These are phyloP conservation scores for Asarcornis scutulata DNA, from an alignment of 2,113 vertebrate species.

Conservation along the genomic window DNA sequence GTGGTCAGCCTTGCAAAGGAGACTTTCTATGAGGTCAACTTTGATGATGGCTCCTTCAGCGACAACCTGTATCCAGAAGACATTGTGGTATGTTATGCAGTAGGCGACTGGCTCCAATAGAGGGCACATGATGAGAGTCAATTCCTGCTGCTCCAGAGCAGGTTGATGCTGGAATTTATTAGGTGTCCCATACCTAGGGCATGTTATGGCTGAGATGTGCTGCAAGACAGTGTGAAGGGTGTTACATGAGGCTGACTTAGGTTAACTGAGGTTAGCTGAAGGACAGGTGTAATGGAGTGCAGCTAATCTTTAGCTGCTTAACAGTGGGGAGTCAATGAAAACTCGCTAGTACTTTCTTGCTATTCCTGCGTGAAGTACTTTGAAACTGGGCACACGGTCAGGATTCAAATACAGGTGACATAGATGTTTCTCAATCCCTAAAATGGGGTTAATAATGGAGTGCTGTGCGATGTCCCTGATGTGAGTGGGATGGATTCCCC, in stretches of 20 bases:
- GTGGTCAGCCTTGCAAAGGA: slow-evolving; percentile 93
- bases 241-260: neutral
- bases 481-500: neutral
- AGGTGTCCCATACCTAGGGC: neutral
- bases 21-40: slow-evolving; percentile 98
- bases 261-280: neutral
- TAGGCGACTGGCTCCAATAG: neutral
- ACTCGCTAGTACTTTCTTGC: neutral
- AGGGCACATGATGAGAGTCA: neutral
- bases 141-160: neutral
- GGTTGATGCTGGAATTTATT: neutral
- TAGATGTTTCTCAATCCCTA: neutral
- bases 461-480: neutral
- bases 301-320: neutral
- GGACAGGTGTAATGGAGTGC: neutral
- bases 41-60: slow-evolving; percentile 96
- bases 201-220: neutral
- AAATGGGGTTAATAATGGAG: neutral
- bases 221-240: neutral
- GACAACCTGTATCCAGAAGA: slow-evolving; percentile 98
- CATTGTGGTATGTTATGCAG: slow-evolving; percentile 86
- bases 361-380: neutral
- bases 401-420: neutral
- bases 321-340: neutral
- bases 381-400: neutral